Conservation (phyloP, 2,113 vertebrate species). For the Todiramphus chloris region DNA sequence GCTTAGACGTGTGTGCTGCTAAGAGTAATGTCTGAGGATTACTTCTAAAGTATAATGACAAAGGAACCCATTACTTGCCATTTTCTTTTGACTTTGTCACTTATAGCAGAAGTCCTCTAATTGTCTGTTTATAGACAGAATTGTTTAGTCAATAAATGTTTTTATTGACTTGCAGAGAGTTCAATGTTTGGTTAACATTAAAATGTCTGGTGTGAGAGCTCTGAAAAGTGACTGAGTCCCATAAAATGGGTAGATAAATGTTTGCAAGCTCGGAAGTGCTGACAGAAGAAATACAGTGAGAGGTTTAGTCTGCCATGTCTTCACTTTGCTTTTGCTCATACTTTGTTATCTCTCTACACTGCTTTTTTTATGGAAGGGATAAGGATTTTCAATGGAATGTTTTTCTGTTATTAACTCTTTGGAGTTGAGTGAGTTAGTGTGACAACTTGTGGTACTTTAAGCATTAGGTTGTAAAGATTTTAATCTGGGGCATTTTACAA, state of each 20-base stretch:
- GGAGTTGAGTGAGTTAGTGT: neutral
- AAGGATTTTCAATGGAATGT: neutral
- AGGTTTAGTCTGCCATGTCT: neutral
- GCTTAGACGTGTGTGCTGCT: neutral
- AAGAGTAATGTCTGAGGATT: neutral
- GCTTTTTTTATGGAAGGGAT: neutral
- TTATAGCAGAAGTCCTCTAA: conserved; percentile 27
- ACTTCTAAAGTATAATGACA: neutral
- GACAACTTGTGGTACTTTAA: neutral
- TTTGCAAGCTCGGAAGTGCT: neutral
- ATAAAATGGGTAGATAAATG: neutral
- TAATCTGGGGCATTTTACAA: neutral
- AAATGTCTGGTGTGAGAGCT: neutral
- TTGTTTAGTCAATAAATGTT: conserved; percentile 46
- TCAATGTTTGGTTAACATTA: conserved; percentile 30
- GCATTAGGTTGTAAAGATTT: neutral
- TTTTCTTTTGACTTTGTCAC: neutral
- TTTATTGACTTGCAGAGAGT: conserved; percentile 29
- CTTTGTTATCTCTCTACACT: neutral
- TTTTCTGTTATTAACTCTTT: neutral
- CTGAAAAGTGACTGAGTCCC: neutral
- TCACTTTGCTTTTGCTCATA: neutral
- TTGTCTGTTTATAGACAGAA: conserved; percentile 43
- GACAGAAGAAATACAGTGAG: neutral
- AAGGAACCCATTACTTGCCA: neutral